These are phyloP conservation scores for Lynx canadensis DNA, from an alignment of 2,113 vertebrate genomes.

Conservation along the genomic window DNA sequence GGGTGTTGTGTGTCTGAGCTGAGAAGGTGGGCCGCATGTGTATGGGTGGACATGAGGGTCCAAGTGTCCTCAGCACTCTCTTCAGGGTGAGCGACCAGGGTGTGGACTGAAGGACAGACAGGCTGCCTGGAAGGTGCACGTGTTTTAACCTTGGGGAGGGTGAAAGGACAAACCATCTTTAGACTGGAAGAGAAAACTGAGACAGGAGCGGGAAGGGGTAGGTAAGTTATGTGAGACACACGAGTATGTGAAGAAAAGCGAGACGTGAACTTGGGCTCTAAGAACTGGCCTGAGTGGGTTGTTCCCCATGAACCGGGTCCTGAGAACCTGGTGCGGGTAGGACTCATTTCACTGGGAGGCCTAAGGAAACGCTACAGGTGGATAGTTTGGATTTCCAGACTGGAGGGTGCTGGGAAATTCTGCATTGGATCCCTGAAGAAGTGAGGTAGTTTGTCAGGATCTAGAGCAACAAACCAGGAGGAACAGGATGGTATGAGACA, in stretches of 20 bases:
- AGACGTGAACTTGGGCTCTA: background rate
- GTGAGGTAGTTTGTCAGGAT: no score
- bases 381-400: background rate
- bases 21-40: background rate
- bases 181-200: background rate
- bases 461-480: no score
- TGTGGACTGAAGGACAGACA: no score
- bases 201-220: background rate
- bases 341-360: background rate
- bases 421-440: background rate
- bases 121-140: background rate
- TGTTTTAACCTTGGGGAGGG: background rate
- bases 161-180: background rate
- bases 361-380: background rate
- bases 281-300: background rate
- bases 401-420: background rate
- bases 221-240: background rate
- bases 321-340: background rate
- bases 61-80: background rate
- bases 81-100: fast-evolving
- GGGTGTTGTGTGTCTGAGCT: background rate
- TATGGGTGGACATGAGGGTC: fast-evolving
- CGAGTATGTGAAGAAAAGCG: background rate
- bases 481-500: background rate
- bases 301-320: background rate